Evolutionary conservation across 2,888 invertebrate genomes (phyloP), one percentile per base, ranked within the genome.

Genomic region (Girardia tigrina): DNA sequence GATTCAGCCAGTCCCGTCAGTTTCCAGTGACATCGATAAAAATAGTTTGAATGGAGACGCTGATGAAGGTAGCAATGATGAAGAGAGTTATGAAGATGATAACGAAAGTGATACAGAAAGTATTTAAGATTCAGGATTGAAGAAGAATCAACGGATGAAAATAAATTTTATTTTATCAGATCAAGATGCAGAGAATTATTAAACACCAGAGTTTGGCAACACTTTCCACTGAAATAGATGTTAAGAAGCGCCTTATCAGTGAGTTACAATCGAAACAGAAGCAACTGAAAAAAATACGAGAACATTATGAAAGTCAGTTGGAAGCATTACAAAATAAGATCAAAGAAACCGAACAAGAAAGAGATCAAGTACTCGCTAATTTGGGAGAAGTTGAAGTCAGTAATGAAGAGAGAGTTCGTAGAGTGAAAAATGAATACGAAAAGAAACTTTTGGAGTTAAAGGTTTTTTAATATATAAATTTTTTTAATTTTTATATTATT

Each of bases 271-370:
- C 89, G 76, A 91, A 91, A 0, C 93, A 95, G 82, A 88, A 90
- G 75, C 87, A 92, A 72, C 87, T 95, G 82, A 89, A 91, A 74
- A 88, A 90, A 0, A 89, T 95, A 87, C 88, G 90, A 77, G 88
- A 89, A 78, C 92, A 94, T 82, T 97, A 95, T 85, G 95, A 97
- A 84, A 91, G 91, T 77, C 91, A 95, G 81, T 86, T 95, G 14
- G 87, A 88, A 78, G 90, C 90, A 77, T 85, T 95, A 36, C 90
- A 91, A 81, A 88, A 88, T 16, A 89, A 90, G 82, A 94, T 95
- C 79, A 88, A 88, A 80, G 90, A 90, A 78, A 94, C 94, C 0
- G 91, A 92, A 83, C 89, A 90, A 72, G 95, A 95, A 84, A 86
- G 92, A 71, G 94, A 95, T 83, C 91, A 91, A 82, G 90, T 94